phyloP scores from a whole-genome alignment of 2,113 vertebrate genomes.

The Bathybates hornii region DNA sequence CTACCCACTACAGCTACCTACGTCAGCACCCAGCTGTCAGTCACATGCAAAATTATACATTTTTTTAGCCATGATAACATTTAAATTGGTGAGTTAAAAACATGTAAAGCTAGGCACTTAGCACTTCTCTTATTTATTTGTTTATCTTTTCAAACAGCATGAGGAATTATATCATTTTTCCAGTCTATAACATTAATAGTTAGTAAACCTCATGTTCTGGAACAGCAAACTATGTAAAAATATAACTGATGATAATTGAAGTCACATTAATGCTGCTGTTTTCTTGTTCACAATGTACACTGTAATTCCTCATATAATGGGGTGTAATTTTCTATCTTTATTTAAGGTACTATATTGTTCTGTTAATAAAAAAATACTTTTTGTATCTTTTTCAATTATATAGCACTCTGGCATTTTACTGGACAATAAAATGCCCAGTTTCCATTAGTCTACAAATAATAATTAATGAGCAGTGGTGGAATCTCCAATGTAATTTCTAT shows the following conservation, averaged over 20 bases:
- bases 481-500: background rate
- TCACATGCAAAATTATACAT: background rate
- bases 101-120: background rate
- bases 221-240: background rate
- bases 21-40: background rate
- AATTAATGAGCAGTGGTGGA: background rate
- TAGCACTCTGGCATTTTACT: background rate
- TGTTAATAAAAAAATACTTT: background rate
- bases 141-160: background rate
- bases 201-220: background rate
- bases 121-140: background rate
- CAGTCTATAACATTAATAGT: background rate
- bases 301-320: background rate
- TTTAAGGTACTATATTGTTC: background rate
- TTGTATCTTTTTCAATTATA: background rate
- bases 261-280: background rate
- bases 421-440: background rate
- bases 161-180: accelerated
- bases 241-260: background rate
- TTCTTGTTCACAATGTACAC: background rate
- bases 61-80: background rate
- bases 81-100: background rate
- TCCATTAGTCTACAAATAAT: background rate
- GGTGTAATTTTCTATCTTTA: background rate
- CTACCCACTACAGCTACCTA: background rate